Evolutionary conservation across 1,140 invertebrate species (phyloP), one percentile per base, ranked within the genome.

Genomic region (Cotesia vestalis): DNA sequence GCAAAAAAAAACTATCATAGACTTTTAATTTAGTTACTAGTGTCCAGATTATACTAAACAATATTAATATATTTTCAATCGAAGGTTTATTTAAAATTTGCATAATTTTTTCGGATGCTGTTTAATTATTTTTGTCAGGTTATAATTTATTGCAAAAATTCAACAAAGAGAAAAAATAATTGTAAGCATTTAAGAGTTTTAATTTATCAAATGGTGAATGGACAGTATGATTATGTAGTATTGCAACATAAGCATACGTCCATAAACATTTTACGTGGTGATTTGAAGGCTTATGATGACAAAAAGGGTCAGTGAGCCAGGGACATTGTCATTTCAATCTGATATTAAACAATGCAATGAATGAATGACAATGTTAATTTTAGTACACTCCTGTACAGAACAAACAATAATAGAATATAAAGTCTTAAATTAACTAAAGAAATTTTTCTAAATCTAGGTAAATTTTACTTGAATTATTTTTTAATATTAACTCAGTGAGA

Each of bases 231-330:
- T 46, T 11, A 12, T n/a, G 5, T 9, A 14, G 9, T 51, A 51
- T 77, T 77, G 74, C 77, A 71, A 75, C 77, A 78, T 77, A 68
- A 66, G 72, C 77, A 78, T 77, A 68, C 61, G 72, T 64, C 75
- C 68, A 68, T 74, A 59, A 40, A 5, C 38, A 46, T 46, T 70
- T 70, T 70, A 70, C 68, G 68, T 59, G 75, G 52, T 61, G 66
- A 60, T 57, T 53, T 73, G 76, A 77, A 76, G 78, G 73, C 73
- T 77, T 71, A 46, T 46, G 40, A 46, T 52, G 14, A 61, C 38
- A 75, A 80, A 80, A 79, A 80, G 78, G 78, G 79, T 80, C 77
- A 80, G 79, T 80, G 78, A 80, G 79, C 75, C 79, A 79, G 79
- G 79, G 79, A 77, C 79, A 69, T 60, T 70, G 74, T 17, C 20